Evolutionary conservation across 2,888 invertebrate genomes (phyloP), one percentile per base, ranked within the genome.

Genomic region (Dryococelus australis): DNA sequence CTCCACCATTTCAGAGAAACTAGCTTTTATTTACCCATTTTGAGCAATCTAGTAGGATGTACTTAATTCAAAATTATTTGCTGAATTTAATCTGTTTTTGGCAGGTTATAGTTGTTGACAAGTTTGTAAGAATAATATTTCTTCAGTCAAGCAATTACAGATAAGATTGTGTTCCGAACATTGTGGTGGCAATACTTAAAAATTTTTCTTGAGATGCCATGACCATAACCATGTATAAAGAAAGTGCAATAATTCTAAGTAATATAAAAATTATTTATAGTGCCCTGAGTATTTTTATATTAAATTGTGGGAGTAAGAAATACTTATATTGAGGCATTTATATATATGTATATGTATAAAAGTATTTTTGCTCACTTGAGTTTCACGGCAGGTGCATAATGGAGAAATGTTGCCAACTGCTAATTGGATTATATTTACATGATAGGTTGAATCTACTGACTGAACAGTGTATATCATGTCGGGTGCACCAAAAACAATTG

Each of bases 311-410:
- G n/a, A 65, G 65, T 65, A 65, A 65, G 65, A n/a, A 65, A 65
- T 65, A 65, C 65, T 65, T 65, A 16, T 65, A 65, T 65, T 65
- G 65, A 65, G 65, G 65, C 65, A 65, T 65, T 65, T 65, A 65
- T 65, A 65, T 65, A 65, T 65, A n/a, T 65, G n/a, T 65, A 65
- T 65, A 65, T 65, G 65, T 65, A n/a, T 65, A 65, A 65, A 65
- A 65, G 24, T 65, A 65, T 65, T 65, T 65, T 65, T 65, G 65
- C 65, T 65, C 65, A 65, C 65, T 65, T 35, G n/a, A 65, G 65
- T 65, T 65, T 16, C 20, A 65, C 65, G 6, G 65, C 65, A 65
- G 65, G n/a, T 65, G 65, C 65, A 65, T 65, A 65, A 65, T 65
- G 8, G 10, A 9, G n/a, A 65, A 65, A 65, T 16, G 65, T 24